A percentile compares a stretch with the other conserved stretches of the same genome.
Evolutionary conservation across 2,888 invertebrate species (phyloP).

Genomic region (Pseudococcus jackbeardsleyi): DNA sequence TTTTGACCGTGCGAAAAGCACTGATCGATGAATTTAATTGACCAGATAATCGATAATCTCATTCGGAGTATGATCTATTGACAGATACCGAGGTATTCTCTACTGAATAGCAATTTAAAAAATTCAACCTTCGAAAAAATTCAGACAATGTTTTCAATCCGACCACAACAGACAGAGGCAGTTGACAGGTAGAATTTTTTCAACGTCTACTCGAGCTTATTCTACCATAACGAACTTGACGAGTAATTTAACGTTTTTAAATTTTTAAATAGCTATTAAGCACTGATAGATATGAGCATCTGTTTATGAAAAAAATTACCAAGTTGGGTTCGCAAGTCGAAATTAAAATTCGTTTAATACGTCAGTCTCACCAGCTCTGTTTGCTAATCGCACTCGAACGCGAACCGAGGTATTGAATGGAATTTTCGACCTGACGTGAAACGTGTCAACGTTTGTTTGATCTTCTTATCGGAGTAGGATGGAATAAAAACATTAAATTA

Average conservation of each 20-base stretch:
- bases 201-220: neutral
- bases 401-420: slow-evolving; percentile 9
- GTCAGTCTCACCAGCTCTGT: neutral
- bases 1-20: neutral
- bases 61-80: slow-evolving; percentile 8
- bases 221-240: neutral
- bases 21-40: neutral
- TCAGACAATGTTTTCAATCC: neutral
- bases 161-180: neutral
- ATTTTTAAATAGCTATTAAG: slow-evolving; percentile 8
- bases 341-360: slow-evolving; percentile 27
- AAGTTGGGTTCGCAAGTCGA: neutral
- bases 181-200: slow-evolving; percentile 7
- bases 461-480: slow-evolving; percentile 26
- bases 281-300: too few relatives aligned
- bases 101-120: neutral
- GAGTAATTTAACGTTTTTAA: neutral
- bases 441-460: slow-evolving; percentile 46
- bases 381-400: slow-evolving; percentile 29
- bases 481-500: slow-evolving; percentile 39
- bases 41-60: neutral
- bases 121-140: neutral
- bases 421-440: slow-evolving; percentile 21
- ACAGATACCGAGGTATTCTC: neutral
- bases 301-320: neutral